Percentiles rank a stretch among this genome's conserved stretches.
These are phyloP conservation scores for Irena cyanogastra DNA, from an alignment of 2,113 vertebrate species.

Conservation along the genomic window DNA sequence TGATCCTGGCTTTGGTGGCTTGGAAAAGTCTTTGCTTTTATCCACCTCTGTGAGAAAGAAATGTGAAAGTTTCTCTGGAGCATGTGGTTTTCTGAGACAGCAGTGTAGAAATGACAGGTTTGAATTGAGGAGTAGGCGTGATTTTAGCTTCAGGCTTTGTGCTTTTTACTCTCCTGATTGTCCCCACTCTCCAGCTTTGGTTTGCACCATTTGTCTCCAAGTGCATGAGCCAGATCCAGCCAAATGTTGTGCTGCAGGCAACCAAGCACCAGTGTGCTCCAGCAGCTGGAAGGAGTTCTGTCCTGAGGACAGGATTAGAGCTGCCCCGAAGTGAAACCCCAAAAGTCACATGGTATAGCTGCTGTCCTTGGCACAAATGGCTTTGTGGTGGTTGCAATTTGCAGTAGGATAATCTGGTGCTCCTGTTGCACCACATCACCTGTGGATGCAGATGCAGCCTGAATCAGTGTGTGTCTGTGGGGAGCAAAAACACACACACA, in stretches of 20 bases:
- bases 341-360: fast-evolving
- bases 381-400: neutral
- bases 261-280: neutral
- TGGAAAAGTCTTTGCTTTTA: neutral
- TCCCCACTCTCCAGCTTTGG: neutral
- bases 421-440: neutral
- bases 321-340: neutral
- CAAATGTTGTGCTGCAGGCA: neutral
- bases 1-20: neutral
- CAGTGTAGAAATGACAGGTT: neutral
- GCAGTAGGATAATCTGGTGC: neutral
- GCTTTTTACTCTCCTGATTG: neutral
- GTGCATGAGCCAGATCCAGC: neutral
- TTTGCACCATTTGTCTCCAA: neutral
- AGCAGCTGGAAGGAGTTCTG: neutral
- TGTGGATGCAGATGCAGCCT: neutral
- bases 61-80: neutral
- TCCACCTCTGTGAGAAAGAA: neutral
- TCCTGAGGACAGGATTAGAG: neutral
- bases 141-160: neutral
- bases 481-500: neutral
- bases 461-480: neutral
- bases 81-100: neutral
- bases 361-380: neutral
- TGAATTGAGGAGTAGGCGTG: neutral